These are phyloP conservation scores for Drosophila ananassae DNA, from an alignment of 1,140 invertebrate species.

Conservation along the genomic window DNA sequence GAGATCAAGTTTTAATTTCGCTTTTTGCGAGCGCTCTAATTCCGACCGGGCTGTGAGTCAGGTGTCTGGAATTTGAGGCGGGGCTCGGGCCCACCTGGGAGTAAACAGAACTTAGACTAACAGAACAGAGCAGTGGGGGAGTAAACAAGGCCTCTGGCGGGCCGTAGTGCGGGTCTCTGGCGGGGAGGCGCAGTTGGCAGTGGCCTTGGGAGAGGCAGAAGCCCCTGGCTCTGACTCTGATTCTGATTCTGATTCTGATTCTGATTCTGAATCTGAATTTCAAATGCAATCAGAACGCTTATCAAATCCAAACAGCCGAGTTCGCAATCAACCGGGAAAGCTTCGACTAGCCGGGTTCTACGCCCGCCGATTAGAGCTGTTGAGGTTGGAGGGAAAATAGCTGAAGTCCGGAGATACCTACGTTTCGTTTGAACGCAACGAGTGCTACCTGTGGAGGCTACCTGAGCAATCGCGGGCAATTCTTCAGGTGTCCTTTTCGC, in stretches of 20 bases:
- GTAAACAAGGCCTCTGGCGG: too few relatives aligned
- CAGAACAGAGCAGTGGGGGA: too few relatives aligned
- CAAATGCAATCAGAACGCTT: constrained; percentile 47
- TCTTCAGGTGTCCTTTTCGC: not conserved
- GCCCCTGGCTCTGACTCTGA: not conserved
- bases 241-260: not conserved
- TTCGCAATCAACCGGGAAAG: constrained; percentile 52
- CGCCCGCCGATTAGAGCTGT: constrained; percentile 14
- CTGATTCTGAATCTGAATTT: constrained; percentile 9
- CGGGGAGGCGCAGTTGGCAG: not conserved
- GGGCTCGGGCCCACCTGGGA: not conserved
- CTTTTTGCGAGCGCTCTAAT: constrained; percentile 23
- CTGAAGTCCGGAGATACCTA: not conserved
- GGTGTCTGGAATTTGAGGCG: not conserved
- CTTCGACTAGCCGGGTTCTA: constrained; percentile 24
- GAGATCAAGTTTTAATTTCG: constrained; percentile 2
- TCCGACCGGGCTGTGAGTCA: not conserved
- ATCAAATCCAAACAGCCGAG: constrained; percentile 38
- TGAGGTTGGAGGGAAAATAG: not conserved
- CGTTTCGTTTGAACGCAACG: too few relatives aligned
- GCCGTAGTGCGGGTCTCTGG: too few relatives aligned
- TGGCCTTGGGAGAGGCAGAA: not conserved
- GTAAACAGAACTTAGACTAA: not conserved
- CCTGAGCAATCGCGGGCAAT: not conserved
- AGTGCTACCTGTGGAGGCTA: constrained; percentile 1